A percentile compares a stretch with the other conserved stretches of the same genome.
Conservation (phyloP, 1,140 invertebrate species). For the Drosophila dunni region DNA sequence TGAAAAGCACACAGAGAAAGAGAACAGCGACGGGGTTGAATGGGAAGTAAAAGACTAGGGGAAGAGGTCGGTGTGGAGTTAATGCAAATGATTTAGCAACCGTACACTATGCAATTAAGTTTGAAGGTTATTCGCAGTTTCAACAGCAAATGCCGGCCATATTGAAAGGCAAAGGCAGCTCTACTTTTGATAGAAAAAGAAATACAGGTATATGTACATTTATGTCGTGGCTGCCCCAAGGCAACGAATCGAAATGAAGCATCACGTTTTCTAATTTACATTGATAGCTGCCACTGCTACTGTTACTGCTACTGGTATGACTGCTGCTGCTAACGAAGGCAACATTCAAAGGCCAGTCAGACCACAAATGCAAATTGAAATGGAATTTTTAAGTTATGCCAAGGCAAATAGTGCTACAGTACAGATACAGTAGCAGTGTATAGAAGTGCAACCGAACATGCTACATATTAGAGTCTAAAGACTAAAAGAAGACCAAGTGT, state of each 20-base stretch:
- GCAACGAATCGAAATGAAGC: slow-evolving; percentile 74
- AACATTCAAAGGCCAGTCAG: slow-evolving; percentile 66
- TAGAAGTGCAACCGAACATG: slow-evolving; percentile 20
- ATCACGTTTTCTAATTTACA: slow-evolving; percentile 72
- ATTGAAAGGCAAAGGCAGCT: slow-evolving; percentile 42
- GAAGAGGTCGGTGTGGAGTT: slow-evolving; percentile 32
- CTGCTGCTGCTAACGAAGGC: slow-evolving; percentile 67
- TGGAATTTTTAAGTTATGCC: slow-evolving; percentile 82
- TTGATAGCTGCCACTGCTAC: slow-evolving; percentile 62
- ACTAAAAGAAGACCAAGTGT: neutral
- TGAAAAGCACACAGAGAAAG: slow-evolving; percentile 59
- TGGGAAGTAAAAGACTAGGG: neutral
- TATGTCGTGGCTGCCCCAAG: slow-evolving; percentile 19
- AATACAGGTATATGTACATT: slow-evolving; percentile 29
- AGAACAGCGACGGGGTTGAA: neutral
- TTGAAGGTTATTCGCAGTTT: slow-evolving; percentile 69
- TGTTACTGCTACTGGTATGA: neutral
- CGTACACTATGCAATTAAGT: slow-evolving; percentile 72
- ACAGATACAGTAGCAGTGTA: slow-evolving; percentile 3
- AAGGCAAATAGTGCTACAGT: slow-evolving; percentile 59
- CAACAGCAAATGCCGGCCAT: slow-evolving; percentile 23
- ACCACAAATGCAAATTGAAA: slow-evolving; percentile 77
- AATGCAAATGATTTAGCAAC: slow-evolving; percentile 76
- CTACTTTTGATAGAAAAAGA: slow-evolving; percentile 48
- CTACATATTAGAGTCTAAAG: neutral